A percentile compares a stretch with the other conserved stretches of the same genome.
Conservation (phyloP, 2,797 vertebrate genomes). For the Leucoraja ocellata region DNA sequence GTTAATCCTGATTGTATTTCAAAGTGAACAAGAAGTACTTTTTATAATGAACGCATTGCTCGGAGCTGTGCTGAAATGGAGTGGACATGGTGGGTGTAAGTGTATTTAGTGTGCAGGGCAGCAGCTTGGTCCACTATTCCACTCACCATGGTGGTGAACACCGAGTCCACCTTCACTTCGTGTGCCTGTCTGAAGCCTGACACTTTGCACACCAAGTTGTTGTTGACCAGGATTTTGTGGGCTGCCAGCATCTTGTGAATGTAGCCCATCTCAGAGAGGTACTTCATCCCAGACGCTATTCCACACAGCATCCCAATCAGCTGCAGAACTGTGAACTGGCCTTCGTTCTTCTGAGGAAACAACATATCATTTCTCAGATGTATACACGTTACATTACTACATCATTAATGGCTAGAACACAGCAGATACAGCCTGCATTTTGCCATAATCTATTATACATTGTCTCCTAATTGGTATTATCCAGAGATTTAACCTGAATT, state of each 20-base stretch:
- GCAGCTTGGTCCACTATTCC: neutral
- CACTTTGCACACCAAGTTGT: conserved; percentile 80
- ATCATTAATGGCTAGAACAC: neutral
- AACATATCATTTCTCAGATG: neutral
- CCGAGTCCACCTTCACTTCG: conserved; percentile 83
- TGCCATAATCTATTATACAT: neutral
- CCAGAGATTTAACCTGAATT: neutral
- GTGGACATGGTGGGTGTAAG: no score
- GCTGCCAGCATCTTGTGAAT: conserved; percentile 83
- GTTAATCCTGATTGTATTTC: neutral
- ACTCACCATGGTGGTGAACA: conserved; percentile 85
- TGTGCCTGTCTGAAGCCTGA: conserved; percentile 79
- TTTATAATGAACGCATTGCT: neutral
- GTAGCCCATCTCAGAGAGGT: conserved; percentile 91
- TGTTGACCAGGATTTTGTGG: conserved; percentile 82
- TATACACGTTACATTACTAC: neutral
- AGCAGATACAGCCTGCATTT: neutral
- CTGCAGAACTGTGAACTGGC: conserved; percentile 73
- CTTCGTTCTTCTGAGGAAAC: conserved; percentile 74
- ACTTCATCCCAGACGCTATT: conserved; percentile 88
- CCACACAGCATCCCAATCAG: conserved; percentile 77
- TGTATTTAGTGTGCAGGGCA: neutral
- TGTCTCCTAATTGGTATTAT: neutral
- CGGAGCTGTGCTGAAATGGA: neutral
- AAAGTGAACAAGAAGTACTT: neutral